Conservation (phyloP, 2,113 vertebrate species). For the Progne subis region DNA sequence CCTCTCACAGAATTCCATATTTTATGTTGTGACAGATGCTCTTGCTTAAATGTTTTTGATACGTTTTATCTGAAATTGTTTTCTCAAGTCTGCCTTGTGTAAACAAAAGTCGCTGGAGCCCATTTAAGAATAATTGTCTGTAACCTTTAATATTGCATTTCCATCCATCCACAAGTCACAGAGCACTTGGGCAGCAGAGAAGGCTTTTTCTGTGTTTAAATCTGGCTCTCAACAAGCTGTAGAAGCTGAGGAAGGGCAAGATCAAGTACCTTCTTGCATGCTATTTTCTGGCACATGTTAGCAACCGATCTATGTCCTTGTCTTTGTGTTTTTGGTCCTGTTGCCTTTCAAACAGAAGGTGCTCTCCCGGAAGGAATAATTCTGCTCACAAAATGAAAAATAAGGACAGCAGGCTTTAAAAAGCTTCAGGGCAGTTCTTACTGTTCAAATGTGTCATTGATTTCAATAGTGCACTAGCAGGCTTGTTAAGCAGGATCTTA, state of each 20-base stretch:
- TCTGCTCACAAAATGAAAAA: not conserved
- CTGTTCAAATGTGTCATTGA: constrained; percentile 47
- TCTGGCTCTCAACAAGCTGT: not conserved
- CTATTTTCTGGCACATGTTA: not conserved
- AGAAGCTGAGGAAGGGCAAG: not conserved
- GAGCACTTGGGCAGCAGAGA: not conserved
- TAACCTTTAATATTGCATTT: not conserved
- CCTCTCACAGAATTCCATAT: not conserved
- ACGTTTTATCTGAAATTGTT: not conserved
- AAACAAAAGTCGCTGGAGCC: not conserved
- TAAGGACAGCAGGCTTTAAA: constrained; percentile 31
- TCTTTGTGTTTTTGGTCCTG: not conserved
- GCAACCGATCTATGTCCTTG: not conserved
- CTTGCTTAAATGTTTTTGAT: not conserved
- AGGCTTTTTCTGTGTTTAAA: not conserved
- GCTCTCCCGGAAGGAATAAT: not conserved
- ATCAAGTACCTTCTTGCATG: not conserved
- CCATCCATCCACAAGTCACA: not conserved
- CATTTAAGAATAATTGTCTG: not conserved
- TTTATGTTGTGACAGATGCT: not conserved
- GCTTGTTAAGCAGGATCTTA: constrained; percentile 45
- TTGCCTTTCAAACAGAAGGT: constrained; percentile 21
- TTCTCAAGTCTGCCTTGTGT: not conserved
- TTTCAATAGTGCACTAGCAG: constrained; percentile 37
- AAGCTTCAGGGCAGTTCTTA: constrained; percentile 42